Percentiles rank a stretch among this genome's conserved stretches.
phyloP scores from a whole-genome alignment of 2,113 vertebrate genomes.

The Seriola rivoliana region DNA sequence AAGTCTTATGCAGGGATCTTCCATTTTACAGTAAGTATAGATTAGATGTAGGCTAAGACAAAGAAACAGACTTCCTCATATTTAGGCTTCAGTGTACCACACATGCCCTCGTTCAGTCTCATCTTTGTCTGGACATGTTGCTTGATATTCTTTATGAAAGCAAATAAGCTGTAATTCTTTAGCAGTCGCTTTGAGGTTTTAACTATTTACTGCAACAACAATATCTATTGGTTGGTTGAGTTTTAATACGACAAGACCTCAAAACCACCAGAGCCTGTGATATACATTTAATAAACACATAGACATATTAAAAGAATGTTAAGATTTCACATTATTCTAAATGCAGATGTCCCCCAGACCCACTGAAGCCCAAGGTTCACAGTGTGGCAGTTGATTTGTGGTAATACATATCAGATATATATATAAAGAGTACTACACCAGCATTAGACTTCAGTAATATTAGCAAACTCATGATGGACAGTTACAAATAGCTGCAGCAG shows the following conservation, averaged over 20 bases:
- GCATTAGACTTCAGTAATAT: neutral
- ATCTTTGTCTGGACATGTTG: neutral
- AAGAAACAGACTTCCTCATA: neutral
- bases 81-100: too few species aligned
- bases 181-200: neutral
- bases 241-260: neutral
- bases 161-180: neutral
- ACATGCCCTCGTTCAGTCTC: neutral
- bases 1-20: constrained; percentile 85
- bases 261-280: neutral
- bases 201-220: neutral
- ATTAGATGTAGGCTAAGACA: neutral
- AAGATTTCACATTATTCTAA: too few species aligned
- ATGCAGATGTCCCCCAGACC: neutral
- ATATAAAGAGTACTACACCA: neutral
- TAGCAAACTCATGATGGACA: too few species aligned
- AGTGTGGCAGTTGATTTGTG: neutral
- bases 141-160: neutral
- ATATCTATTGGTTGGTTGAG: neutral
- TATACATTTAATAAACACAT: neutral
- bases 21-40: constrained; percentile 79
- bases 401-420: neutral
- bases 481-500: too few species aligned
- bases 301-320: neutral
- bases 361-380: neutral